Base-by-base conservation (phyloP, 2,888 invertebrate genomes). In the Enchytraeus crypticus region DNA sequence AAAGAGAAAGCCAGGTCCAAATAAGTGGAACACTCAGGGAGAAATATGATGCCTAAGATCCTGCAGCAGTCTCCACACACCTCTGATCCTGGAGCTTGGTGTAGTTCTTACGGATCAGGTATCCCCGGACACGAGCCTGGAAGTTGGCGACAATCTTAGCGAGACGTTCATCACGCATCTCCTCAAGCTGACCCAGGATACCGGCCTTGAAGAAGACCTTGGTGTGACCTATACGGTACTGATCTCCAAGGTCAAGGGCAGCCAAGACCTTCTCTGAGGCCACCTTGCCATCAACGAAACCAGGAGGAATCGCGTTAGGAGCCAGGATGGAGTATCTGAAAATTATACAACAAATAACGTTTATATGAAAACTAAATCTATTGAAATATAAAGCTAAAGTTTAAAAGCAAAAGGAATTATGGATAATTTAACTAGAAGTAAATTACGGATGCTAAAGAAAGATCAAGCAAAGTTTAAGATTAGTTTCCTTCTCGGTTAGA, bases 131-230 rank as follows among this genome's bases (percentile, higher is more conserved):
- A 87, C 87, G 92, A 72, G 93, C 89, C 83, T 82, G 82, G 77
- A 82, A 81, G 92, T 96, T 93, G 77, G 93, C 89, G 79, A 98
- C 89, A 81, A 98, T 95, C 84, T 92, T 92, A 84, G 79, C 73
- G 74, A 99, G 85, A 83, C 96, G 92, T 82, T 98, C 97, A 83
- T 99, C 99, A 87, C 99, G 92, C 83, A 97, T 86, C 84, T 99
- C 98, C 83, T 99, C 99, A 88, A 99, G 91, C 84, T 92, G 92
- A 90, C 98, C 99, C 85, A 99, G 84, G 82, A 97, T 93, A 86
- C 99, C 98, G 76, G 98, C 97, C 79, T 97, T 92, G 93, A 99
- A 99, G 92, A 99, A 99, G 88, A 95, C 96, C 90, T 98, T 98
- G 71, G 96, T 98, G 82, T 92, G 90, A 82, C 98, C 98, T 81